Base-by-base conservation (phyloP, 1,140 invertebrate species). In the Coenobita brevimanus region DNA sequence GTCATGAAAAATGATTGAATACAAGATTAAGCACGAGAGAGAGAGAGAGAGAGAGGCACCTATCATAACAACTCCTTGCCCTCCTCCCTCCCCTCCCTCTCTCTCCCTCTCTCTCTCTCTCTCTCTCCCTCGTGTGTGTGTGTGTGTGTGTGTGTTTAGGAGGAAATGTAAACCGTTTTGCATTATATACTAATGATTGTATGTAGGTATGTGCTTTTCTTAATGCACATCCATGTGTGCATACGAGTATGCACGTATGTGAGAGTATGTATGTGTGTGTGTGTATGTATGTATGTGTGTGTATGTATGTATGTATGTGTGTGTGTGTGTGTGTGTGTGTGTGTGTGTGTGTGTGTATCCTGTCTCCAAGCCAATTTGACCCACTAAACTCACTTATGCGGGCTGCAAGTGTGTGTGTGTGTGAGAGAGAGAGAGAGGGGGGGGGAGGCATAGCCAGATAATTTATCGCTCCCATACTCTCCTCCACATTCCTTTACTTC, bases 251-350 rank as follows among this genome's bases (percentile, higher is more conserved):
- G n/a, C n/a, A n/a, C n/a, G n/a, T n/a, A n/a, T n/a, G n/a, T 6
- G 33, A 64, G 33, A 4, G 62, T 64, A 43, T 76, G 15, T 76
- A 21, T 41, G 27, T 76, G 15, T 46, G 73, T 76, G 73, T 76
- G 73, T 76, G 73, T 76, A 43, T 76, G 73, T 76, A 24, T 76
- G 73, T 76, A 10, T 76, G 38, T 76, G 21, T 38, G n/a, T 76
- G 73, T 76, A 24, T 41, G 73, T 41, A n/a, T 76, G 73, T 41
- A 17, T 76, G 73, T 15, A 21, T 73, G 6, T 13, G 30, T 73
- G 4, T 21, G 30, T 8, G 69, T 38, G 33, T 73, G 8, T 38
- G 69, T 38, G 30, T 71, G 3, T 36, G 27, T 3, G 3, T 6
- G 75, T 78, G 24, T 46, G 13, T 15, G 24, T 57, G 2, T 21